Base-by-base conservation (phyloP, 1,140 invertebrate genomes). In the Drosophila mauritiana region DNA sequence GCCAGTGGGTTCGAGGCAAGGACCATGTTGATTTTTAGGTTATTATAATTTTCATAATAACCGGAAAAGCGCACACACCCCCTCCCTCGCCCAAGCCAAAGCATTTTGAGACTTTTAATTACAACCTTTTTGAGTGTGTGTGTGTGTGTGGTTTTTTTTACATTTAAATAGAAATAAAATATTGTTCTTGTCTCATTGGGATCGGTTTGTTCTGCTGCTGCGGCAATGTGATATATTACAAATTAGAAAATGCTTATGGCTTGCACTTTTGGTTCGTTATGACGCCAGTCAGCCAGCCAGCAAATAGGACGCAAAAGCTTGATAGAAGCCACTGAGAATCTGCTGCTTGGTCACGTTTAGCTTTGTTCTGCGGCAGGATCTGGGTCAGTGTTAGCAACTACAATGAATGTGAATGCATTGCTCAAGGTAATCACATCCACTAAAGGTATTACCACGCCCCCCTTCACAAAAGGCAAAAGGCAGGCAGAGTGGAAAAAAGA, bases 1-100 rank as follows among this genome's bases (percentile, higher is more conserved):
- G 42, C 0, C 7, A 15, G 42, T 4, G 42, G 42, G 15, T 45
- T 42, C 25, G 42, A 46, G 34, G 22, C 20, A 36, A 31, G 57
- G 58, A 42, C 73, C 74, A 79, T 85, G 81, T 73, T 77, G 73
- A 67, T 85, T 85, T 75, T 86, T 80, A 61, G 82, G 82, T 70
- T 85, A 85, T 85, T 86, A 86, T 85, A 74, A 86, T 85, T 85
- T 85, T 82, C 81, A 86, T 86, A 86, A 85, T 78, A 85, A 81
- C 82, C 68, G 46, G 59, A 86, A 85, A 36, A 36, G 49, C 27
- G 15, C 49, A 52, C 49, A 31, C 80, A 86, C 77, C 73, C 68
- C 40, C 25, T 31, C 36, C 46, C 46, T 34, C 7, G 2, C 39
- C n/a, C 7, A 39, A 39, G 13, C 43, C 67, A 58, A 69, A 56